Percentiles rank a stretch among this genome's conserved stretches.
phyloP scores from a whole-genome alignment of 2,888 invertebrate genomes.

The Oligia strigilis region DNA sequence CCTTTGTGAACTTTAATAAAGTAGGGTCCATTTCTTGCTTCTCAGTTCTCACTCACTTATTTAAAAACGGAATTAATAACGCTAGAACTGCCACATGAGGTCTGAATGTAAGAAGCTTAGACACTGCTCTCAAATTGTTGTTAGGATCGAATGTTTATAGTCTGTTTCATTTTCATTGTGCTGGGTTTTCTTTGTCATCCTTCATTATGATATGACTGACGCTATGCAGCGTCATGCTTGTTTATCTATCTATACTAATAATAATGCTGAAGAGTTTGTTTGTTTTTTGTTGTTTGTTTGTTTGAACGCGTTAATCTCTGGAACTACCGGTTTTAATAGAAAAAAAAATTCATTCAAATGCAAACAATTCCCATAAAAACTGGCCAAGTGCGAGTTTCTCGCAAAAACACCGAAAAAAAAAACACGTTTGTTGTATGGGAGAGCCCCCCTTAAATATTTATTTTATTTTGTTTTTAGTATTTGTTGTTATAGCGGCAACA shows the following conservation, averaged over 20 bases:
- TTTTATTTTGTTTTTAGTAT: no score
- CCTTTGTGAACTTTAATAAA: neutral
- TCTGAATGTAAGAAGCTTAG: neutral
- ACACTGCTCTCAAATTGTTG: conserved; percentile 1
- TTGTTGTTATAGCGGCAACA: no score
- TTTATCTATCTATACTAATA: neutral
- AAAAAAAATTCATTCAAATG: no score
- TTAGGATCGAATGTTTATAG: conserved; percentile 7
- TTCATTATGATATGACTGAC: conserved; percentile 4
- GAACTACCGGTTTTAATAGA: neutral
- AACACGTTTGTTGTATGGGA: no score
- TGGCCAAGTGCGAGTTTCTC: no score
- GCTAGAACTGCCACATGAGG: neutral
- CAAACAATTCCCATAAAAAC: no score
- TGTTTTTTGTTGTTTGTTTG: neutral
- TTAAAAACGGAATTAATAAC: neutral
- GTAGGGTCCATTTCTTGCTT: neutral
- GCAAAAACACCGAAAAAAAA: no score
- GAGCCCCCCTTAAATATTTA: no score
- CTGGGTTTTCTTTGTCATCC: neutral
- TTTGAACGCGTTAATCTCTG: neutral
- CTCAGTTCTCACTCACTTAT: neutral
- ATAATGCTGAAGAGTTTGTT: neutral
- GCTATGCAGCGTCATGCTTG: conserved; percentile 10
- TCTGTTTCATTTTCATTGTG: conserved; percentile 17